Percentiles rank a stretch among this genome's conserved stretches.
phyloP scores from a whole-genome alignment of 2,888 invertebrate species.

The Drosophila testacea region DNA sequence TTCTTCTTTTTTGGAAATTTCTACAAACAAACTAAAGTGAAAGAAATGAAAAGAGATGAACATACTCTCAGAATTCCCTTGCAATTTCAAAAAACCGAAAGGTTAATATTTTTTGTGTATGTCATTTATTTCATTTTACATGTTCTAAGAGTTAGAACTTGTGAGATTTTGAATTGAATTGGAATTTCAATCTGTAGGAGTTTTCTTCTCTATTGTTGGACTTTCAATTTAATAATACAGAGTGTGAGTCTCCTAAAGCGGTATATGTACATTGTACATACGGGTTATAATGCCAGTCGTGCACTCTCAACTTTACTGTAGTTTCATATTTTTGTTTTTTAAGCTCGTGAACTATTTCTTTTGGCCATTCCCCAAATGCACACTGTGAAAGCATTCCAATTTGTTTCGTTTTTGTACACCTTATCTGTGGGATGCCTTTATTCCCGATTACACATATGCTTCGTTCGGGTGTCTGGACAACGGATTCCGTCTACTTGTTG shows the following conservation, averaged over 20 bases:
- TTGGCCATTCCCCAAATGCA: slow-evolving; percentile 5
- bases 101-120: no score
- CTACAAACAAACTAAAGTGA: no score
- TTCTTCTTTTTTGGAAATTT: no score
- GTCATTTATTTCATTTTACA: no score
- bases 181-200: no score
- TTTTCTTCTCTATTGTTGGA: no score
- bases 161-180: no score
- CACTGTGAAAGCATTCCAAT: slow-evolving; percentile 44
- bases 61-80: no score
- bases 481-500: slow-evolving; percentile 58
- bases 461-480: slow-evolving; percentile 14
- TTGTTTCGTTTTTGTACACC: slow-evolving; percentile 29
- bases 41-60: no score
- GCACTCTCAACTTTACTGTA: not conserved
- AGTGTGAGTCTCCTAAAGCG: not conserved
- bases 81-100: no score
- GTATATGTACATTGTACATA: no score
- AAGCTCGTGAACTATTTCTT: not conserved
- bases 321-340: not conserved
- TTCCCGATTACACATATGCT: slow-evolving; percentile 39
- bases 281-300: not conserved
- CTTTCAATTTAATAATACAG: not conserved
- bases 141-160: no score
- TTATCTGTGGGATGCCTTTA: slow-evolving; percentile 24